These are phyloP conservation scores for Hirtodrosophila alboralis DNA, from an alignment of 2,888 invertebrate genomes.

Conservation along the genomic window DNA sequence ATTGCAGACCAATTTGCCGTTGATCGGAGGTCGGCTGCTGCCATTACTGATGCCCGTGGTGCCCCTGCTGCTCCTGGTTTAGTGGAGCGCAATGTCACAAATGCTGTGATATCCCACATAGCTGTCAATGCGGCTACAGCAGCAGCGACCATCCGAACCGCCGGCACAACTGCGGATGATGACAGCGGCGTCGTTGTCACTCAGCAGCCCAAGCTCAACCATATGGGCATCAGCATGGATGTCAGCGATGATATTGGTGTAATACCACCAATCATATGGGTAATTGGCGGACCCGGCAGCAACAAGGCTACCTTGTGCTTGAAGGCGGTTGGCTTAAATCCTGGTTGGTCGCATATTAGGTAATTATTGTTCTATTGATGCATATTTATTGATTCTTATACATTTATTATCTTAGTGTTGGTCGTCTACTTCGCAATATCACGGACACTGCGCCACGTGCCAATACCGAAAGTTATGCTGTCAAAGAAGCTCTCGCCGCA, in stretches of 20 bases:
- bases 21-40: constrained; percentile 26
- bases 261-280: constrained; percentile 85
- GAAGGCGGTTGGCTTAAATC: constrained; percentile 88
- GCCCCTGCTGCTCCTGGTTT: constrained; percentile 7
- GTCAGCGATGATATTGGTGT: constrained; percentile 43
- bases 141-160: constrained; percentile 44
- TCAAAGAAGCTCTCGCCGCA: constrained; percentile 89
- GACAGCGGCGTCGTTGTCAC: constrained; percentile 72
- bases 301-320: constrained; percentile 93
- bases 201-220: constrained; percentile 66
- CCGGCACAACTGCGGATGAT: constrained; percentile 42
- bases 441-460: constrained; percentile 88
- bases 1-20: constrained; percentile 53
- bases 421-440: constrained; percentile 90
- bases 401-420: constrained; percentile 86
- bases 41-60: constrained; percentile 21
- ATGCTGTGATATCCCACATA: constrained; percentile 44
- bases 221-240: constrained; percentile 56
- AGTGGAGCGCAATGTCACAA: constrained; percentile 42
- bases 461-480: constrained; percentile 87
- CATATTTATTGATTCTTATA: neutral
- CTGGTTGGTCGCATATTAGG: constrained; percentile 91
- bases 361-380: constrained; percentile 55
- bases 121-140: constrained; percentile 62
- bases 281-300: constrained; percentile 95